Evolutionary conservation across 2,113 vertebrate genomes (phyloP).

Genomic region (Pipa parva): DNA sequence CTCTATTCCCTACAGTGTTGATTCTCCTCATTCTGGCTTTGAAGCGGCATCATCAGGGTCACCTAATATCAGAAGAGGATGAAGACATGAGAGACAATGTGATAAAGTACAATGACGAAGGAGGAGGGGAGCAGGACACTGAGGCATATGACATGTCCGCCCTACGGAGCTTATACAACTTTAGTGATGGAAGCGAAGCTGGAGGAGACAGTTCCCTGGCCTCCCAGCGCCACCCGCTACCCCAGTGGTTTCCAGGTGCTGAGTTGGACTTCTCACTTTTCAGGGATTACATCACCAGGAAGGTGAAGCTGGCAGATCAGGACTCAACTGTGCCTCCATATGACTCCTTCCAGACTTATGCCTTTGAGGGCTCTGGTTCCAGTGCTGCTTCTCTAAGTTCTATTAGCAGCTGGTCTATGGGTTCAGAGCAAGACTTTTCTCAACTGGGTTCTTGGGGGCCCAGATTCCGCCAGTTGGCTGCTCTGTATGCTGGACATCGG

Average conservation of each 20-base stretch:
- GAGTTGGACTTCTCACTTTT: slow-evolving; percentile 88
- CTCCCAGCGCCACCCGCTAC: slow-evolving; percentile 76
- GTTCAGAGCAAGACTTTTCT: slow-evolving; percentile 94
- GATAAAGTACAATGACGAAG: slow-evolving; percentile 98
- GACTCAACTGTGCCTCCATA: slow-evolving; percentile 93
- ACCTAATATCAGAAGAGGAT: slow-evolving; percentile 84
- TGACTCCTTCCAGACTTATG: slow-evolving; percentile 97
- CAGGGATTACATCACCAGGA: slow-evolving; percentile 91
- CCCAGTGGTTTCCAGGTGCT: slow-evolving; percentile 75
- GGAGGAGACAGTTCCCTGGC: slow-evolving; percentile 47
- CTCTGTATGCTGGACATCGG: slow-evolving; percentile 76
- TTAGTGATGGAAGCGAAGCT: slow-evolving; percentile 76
- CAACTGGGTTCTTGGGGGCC: slow-evolving; percentile 93
- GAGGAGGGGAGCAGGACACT: slow-evolving; percentile 95
- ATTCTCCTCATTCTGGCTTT: slow-evolving; percentile 91
- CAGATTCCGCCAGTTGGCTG: slow-evolving; percentile 88
- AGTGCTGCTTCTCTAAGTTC: slow-evolving; percentile 90
- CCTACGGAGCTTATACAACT: slow-evolving; percentile 92
- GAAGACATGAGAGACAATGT: slow-evolving; percentile 99
- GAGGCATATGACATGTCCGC: slow-evolving; percentile 98
- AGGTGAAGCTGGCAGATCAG: slow-evolving; percentile 91
- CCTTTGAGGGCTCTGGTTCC: slow-evolving; percentile 88
- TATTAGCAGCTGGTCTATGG: slow-evolving; percentile 85
- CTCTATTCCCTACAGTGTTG: slow-evolving; percentile 68
- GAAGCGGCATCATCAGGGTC: slow-evolving; percentile 91